Conservation (phyloP, 2,888 invertebrate species). For the Himalopsyche anomala region DNA sequence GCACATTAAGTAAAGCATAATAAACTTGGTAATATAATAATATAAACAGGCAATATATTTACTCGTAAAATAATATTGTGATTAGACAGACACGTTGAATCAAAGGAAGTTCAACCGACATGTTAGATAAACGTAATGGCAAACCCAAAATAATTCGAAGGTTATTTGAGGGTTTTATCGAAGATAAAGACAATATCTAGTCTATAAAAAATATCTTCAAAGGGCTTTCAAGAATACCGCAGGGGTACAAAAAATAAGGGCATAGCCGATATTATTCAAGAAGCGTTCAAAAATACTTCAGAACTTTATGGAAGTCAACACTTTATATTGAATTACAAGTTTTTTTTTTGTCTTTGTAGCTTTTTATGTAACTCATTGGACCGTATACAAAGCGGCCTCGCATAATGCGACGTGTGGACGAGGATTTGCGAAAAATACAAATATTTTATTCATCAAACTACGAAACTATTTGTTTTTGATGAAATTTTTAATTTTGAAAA, state of each 20-base stretch:
- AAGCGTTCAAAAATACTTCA: not conserved
- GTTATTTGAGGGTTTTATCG: not conserved
- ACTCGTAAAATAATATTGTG: not conserved
- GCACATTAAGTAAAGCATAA: no score
- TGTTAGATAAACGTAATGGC: not conserved
- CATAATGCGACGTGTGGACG: no score
- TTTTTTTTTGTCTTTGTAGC: not conserved
- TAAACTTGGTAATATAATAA: no score
- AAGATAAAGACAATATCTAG: not conserved
- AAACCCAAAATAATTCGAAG: conserved; percentile 1
- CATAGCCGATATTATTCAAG: not conserved
- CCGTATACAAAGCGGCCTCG: no score
- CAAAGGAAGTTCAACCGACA: not conserved
- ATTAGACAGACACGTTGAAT: not conserved
- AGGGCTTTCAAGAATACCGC: not conserved
- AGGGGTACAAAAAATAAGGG: not conserved
- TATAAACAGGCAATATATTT: no score
- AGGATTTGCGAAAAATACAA: no score
- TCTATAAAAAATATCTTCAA: not conserved
- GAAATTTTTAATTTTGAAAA: no score
- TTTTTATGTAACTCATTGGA: not conserved
- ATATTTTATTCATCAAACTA: no score
- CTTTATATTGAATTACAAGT: not conserved
- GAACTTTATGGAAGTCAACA: not conserved
- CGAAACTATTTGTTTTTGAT: no score